Evolutionary conservation across 2,113 vertebrate species (phyloP), one percentile per base, ranked within the genome.

Genomic region (Perca fluviatilis): DNA sequence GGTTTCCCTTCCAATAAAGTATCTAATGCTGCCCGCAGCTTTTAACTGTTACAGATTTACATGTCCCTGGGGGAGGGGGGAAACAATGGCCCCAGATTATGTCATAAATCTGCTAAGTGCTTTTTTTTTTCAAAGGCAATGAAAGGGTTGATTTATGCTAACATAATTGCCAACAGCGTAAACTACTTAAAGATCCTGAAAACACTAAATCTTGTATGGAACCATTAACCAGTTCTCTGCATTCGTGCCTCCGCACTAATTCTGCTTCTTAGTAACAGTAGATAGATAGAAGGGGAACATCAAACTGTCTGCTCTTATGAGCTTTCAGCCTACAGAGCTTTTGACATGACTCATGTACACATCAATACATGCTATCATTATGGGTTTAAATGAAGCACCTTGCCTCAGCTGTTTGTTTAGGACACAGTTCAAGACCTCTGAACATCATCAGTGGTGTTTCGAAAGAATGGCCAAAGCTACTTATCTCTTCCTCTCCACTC

Each of bases 101-200:
- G 54, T 75, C 78, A 83, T 94, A 90, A 93, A 93, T 91, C 84
- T 90, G 61, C 72, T 82, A 66, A 88, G 57, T 60, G 47, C 23
- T 85, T 14, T 88, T 79, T 83, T 86, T 86, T 85, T 78, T 74
- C 78, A 43, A 43, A 25, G 57, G 63, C 73, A 75, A 79, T 83
- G 80, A 73, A 82, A 84, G 56, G 58, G 36, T 49, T 84, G 91
- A 93, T 94, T 92, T 90, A 92, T 74, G 84, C 80, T 78, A 86
- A 93, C 90, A 91, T 91, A 80, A 85, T 88, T 89, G 76, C 81
- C 77, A 84, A 82, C 77, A 92, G 86, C 27, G 23, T 86, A 83
- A 86, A 88, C 79, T 70, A 76, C 84, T 83, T 65, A 14, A 86
- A 63, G 51, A 91, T 84, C 65, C 33, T 49, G 12, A 86, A 71